Percentiles rank a stretch among this genome's conserved stretches.
These are phyloP conservation scores for Theocolax elegans DNA, from an alignment of 1,140 invertebrate species.

Conservation along the genomic window DNA sequence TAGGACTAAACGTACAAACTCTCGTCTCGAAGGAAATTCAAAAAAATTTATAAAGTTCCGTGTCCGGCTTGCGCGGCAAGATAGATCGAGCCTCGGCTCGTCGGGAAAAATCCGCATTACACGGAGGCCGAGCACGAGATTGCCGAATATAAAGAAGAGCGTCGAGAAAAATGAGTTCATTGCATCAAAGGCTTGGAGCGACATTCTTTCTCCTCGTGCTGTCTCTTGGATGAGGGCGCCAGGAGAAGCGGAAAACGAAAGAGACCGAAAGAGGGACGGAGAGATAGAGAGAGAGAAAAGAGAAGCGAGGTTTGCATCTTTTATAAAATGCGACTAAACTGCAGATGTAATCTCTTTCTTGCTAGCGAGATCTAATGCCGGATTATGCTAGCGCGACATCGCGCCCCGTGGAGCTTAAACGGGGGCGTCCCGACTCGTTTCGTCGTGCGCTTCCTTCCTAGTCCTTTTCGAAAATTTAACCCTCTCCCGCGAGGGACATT, in stretches of 20 bases:
- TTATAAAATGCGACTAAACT: constrained; percentile 41
- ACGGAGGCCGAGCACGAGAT: constrained; percentile 25
- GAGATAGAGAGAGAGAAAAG: neutral
- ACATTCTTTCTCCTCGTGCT: constrained; percentile 8
- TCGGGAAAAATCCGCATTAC: constrained; percentile 30
- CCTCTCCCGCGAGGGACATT: constrained; percentile 1
- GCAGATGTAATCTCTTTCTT: constrained; percentile 43
- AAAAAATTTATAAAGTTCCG: neutral
- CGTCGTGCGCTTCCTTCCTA: neutral
- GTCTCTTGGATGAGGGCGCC: too few relatives aligned
- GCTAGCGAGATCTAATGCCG: constrained; percentile 36
- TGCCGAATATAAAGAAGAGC: constrained; percentile 28
- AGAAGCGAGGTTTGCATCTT: constrained; percentile 24
- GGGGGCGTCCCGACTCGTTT: neutral
- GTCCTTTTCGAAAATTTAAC: constrained; percentile 37
- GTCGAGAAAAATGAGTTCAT: constrained; percentile 32
- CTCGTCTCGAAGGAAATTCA: neutral
- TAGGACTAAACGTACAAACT: neutral
- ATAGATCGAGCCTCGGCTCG: constrained; percentile 3
- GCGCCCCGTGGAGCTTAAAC: constrained; percentile 22
- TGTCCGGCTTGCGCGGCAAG: neutral
- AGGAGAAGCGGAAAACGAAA: neutral
- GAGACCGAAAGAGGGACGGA: neutral
- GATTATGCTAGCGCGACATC: constrained; percentile 30
- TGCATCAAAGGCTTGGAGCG: constrained; percentile 35